These are phyloP conservation scores for Leptobrachium leishanense DNA, from an alignment of 2,113 vertebrate species.

Conservation along the genomic window DNA sequence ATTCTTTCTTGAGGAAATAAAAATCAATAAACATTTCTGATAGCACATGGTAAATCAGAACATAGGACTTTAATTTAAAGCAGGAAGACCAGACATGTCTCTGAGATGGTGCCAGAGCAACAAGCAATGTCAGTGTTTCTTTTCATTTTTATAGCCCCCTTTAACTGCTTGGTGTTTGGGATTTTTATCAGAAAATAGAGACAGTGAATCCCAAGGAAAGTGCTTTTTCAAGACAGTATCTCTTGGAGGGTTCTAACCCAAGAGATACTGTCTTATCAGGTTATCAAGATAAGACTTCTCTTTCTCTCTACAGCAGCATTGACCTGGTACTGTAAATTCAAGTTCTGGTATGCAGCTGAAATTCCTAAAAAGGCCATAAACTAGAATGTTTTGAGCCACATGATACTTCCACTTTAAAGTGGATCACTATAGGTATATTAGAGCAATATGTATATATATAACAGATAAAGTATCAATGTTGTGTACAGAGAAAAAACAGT, in stretches of 20 bases:
- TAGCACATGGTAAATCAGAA: slow-evolving; percentile 81
- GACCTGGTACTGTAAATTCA: slow-evolving; percentile 72
- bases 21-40: slow-evolving; percentile 73
- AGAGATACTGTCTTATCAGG: slow-evolving; percentile 84
- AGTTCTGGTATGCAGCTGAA: slow-evolving; percentile 73
- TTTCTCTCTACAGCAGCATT: slow-evolving; percentile 63
- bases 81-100: slow-evolving; percentile 75
- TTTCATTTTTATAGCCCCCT: slow-evolving; percentile 78
- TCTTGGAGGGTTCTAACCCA: slow-evolving; percentile 69
- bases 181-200: slow-evolving; percentile 83
- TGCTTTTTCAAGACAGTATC: slow-evolving; percentile 77
- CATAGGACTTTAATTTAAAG: slow-evolving; percentile 81
- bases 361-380: slow-evolving; percentile 86
- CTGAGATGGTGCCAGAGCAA: slow-evolving; percentile 72
- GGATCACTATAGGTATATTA: neutral
- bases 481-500: too few species aligned
- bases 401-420: neutral
- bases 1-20: neutral
- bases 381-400: slow-evolving; percentile 56
- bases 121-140: slow-evolving; percentile 70
- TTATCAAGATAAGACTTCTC: slow-evolving; percentile 86
- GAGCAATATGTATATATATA: too few species aligned
- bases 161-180: slow-evolving; percentile 82
- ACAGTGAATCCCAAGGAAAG: slow-evolving; percentile 71
- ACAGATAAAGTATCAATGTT: too few species aligned